These are phyloP conservation scores for Dasypolia templi DNA, from an alignment of 2,888 invertebrate genomes.

Conservation along the genomic window DNA sequence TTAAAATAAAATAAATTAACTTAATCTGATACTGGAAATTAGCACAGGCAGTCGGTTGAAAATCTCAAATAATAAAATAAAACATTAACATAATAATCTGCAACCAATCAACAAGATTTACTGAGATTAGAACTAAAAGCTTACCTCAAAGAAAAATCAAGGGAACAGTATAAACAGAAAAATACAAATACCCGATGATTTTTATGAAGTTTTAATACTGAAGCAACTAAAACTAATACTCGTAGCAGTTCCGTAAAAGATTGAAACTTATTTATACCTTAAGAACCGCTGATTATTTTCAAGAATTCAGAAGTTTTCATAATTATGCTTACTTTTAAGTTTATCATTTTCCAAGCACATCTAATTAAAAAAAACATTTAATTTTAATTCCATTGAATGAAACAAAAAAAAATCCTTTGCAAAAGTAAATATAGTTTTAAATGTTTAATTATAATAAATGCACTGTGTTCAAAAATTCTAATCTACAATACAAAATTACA, in stretches of 20 bases:
- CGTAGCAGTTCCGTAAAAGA: not conserved
- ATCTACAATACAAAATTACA: constrained; percentile 58
- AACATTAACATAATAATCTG: too few relatives aligned
- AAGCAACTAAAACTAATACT: not conserved
- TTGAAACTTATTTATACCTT: not conserved
- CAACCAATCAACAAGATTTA: too few relatives aligned
- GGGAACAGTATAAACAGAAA: not conserved
- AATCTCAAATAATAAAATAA: too few relatives aligned
- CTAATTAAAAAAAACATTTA: not conserved
- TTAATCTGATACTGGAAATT: too few relatives aligned
- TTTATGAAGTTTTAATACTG: not conserved
- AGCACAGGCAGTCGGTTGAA: too few relatives aligned
- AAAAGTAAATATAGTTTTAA: constrained; percentile 30
- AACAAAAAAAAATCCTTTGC: not conserved
- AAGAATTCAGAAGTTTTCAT: not conserved
- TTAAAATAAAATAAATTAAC: too few relatives aligned
- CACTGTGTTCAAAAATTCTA: constrained; percentile 45
- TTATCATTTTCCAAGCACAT: not conserved
- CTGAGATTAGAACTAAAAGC: too few relatives aligned
- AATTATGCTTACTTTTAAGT: not conserved
- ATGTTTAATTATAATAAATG: constrained; percentile 38
- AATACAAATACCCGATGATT: not conserved
- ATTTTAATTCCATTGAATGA: not conserved
- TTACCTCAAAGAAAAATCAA: not conserved
- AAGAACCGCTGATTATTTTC: not conserved